Evolutionary conservation across 2,113 vertebrate genomes (phyloP).

Genomic region (Ranitomeya variabilis): DNA sequence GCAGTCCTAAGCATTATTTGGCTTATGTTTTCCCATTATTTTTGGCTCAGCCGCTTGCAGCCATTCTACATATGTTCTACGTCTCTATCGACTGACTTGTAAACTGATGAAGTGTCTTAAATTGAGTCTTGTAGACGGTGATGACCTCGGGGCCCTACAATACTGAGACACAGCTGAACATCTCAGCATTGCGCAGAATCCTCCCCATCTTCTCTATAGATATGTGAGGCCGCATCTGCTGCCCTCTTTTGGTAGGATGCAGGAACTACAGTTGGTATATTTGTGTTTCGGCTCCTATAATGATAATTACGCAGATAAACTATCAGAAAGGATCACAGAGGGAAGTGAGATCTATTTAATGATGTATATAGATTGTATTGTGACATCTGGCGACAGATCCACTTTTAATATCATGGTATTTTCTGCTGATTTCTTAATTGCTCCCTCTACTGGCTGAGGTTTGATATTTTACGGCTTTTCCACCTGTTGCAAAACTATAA

Average conservation of each 20-base stretch:
- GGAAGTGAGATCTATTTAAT: no score
- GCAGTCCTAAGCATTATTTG: neutral
- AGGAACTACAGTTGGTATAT: neutral
- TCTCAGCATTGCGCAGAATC: neutral
- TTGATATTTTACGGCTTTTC: no score
- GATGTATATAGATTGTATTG: no score
- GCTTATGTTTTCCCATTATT: neutral
- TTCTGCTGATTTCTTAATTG: neutral
- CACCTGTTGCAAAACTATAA: no score
- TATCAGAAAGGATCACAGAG: no score
- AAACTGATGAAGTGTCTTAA: neutral
- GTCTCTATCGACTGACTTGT: neutral
- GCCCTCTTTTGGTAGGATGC: neutral
- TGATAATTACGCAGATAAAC: no score
- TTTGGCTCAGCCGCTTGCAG: neutral
- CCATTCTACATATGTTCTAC: neutral
- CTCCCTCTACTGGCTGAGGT: conserved; percentile 23
- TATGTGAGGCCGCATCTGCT: neutral
- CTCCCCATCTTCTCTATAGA: neutral
- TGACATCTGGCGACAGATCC: no score
- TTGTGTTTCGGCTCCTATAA: neutral
- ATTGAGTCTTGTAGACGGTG: neutral
- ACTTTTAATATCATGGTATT: no score
- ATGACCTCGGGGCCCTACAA: neutral
- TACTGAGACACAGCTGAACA: neutral